Conservation (phyloP, 2,888 invertebrate species). For the Caenorhabditis parvicauda region DNA sequence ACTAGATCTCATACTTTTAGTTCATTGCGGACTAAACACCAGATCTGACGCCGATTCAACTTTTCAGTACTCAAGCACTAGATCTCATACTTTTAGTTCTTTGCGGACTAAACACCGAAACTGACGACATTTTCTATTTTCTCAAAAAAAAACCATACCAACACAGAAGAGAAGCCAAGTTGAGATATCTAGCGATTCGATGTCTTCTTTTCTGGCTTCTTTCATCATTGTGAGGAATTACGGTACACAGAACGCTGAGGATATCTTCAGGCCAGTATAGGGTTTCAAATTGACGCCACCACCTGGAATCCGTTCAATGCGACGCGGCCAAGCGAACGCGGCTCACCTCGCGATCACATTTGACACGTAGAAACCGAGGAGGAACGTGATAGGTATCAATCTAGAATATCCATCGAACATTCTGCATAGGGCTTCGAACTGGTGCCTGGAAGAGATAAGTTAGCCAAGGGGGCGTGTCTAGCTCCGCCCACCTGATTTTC, state of each 20-base stretch:
- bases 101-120: too few species aligned
- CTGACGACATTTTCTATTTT: too few species aligned
- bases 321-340: neutral
- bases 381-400: conserved; percentile 50
- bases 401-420: conserved; percentile 46
- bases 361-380: conserved; percentile 54
- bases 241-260: conserved; percentile 36
- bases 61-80: too few species aligned
- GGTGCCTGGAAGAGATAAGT: conserved; percentile 14
- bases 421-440: conserved; percentile 39
- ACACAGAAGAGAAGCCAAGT: conserved; percentile 40
- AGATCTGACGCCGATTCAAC: too few species aligned
- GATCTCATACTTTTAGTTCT: too few species aligned
- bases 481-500: conserved; percentile 7
- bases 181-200: conserved; percentile 47
- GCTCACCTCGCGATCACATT: conserved; percentile 39
- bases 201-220: conserved; percentile 33
- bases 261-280: conserved; percentile 48
- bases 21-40: too few species aligned
- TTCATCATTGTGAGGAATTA: conserved; percentile 36
- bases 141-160: conserved; percentile 30
- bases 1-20: too few species aligned
- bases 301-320: conserved; percentile 14
- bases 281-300: conserved; percentile 49
- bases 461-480: conserved; percentile 2